These are phyloP conservation scores for Thecocarcelia acutangulata DNA, from an alignment of 2,888 invertebrate species.

Conservation along the genomic window DNA sequence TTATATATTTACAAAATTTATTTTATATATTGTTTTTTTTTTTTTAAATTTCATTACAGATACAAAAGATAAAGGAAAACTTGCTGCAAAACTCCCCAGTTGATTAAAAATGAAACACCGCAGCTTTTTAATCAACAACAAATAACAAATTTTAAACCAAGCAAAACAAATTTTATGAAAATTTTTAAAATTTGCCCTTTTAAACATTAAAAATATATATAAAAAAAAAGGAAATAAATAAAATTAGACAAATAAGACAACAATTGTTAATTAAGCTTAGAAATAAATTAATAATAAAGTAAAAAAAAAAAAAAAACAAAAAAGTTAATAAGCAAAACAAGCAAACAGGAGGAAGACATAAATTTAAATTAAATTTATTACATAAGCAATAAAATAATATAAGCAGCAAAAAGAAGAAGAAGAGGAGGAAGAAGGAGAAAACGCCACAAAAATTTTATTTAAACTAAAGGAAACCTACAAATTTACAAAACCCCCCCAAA, in stretches of 20 bases:
- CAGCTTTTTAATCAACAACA: neutral
- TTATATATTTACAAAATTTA: too few species aligned
- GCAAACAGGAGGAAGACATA: constrained; percentile 79
- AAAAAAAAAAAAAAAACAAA: too few species aligned
- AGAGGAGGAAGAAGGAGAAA: too few species aligned
- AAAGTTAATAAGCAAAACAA: constrained; percentile 77
- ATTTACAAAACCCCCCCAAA: constrained; percentile 70
- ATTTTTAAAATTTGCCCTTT: constrained; percentile 69
- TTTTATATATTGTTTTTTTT: too few species aligned
- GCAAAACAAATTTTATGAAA: constrained; percentile 54
- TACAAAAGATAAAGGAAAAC: neutral
- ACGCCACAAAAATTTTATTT: constrained; percentile 51
- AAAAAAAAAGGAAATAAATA: constrained; percentile 66
- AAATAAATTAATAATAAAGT: constrained; percentile 15
- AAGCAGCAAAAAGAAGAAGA: too few species aligned
- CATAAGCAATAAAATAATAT: constrained; percentile 68
- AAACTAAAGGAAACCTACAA: constrained; percentile 69
- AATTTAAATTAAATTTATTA: constrained; percentile 58
- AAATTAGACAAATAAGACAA: constrained; percentile 66
- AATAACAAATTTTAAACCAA: constrained; percentile 42
- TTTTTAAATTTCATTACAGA: constrained; percentile 30
- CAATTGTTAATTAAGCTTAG: constrained; percentile 56
- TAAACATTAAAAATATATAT: constrained; percentile 57
- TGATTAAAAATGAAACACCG: constrained; percentile 4
- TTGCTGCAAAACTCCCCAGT: constrained; percentile 5